Percentiles rank a stretch among this genome's conserved stretches.
Conservation (phyloP, 2,888 invertebrate species). For the Melieria picta region DNA sequence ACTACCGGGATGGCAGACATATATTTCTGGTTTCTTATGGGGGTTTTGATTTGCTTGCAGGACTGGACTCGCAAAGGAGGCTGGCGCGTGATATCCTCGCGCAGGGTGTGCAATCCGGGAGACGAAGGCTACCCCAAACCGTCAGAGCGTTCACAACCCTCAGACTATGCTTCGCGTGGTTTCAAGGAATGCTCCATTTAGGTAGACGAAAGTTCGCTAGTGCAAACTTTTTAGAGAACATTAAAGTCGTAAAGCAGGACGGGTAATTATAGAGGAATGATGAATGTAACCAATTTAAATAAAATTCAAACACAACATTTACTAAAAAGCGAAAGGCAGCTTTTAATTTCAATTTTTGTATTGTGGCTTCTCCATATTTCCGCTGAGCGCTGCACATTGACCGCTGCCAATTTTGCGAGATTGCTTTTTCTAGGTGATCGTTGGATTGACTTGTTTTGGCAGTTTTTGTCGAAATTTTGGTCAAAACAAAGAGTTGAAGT, state of each 20-base stretch:
- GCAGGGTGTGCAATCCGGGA: constrained; percentile 72
- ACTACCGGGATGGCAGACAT: neutral
- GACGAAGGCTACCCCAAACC: constrained; percentile 76
- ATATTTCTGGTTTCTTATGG: neutral
- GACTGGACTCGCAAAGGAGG: constrained; percentile 83
- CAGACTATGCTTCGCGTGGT: constrained; percentile 77
- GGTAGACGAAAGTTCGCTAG: constrained; percentile 54
- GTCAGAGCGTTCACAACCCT: constrained; percentile 69
- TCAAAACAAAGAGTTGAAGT: neutral
- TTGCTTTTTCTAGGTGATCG: constrained; percentile 42
- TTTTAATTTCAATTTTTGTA: neutral
- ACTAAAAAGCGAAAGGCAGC: constrained; percentile 20
- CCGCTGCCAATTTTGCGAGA: neutral
- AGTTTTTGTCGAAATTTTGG: neutral
- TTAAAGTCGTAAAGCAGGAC: constrained; percentile 21
- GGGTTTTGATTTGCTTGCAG: constrained; percentile 61
- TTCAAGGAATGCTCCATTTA: constrained; percentile 69
- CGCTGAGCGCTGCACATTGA: constrained; percentile 12
- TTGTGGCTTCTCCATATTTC: neutral
- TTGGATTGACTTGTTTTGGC: constrained; percentile 13
- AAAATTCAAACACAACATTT: constrained; percentile 45
- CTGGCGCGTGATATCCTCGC: constrained; percentile 72
- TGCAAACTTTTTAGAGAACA: constrained; percentile 47
- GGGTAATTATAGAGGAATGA: constrained; percentile 44
- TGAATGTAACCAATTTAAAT: constrained; percentile 28